Evolutionary conservation across 2,888 invertebrate species (phyloP).

Genomic region (Caenorhabditis auriculariae): DNA sequence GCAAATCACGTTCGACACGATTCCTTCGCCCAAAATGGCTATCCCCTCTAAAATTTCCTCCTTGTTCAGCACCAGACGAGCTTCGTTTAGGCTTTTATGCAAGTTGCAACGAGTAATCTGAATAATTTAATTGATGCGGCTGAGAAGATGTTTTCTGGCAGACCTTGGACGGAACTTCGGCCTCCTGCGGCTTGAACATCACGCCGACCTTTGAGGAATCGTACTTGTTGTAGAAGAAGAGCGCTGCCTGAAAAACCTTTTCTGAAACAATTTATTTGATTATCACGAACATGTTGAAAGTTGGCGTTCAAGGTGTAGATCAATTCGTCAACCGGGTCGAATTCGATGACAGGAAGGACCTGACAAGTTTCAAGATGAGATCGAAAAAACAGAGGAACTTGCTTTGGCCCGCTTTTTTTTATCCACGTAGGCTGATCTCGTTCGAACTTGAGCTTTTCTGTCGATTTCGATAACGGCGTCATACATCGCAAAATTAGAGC

Average conservation of each 20-base stretch:
- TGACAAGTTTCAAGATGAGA: not conserved
- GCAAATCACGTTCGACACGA: slow-evolving; percentile 22
- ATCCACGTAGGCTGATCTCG: no score
- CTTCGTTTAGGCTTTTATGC: slow-evolving; percentile 15
- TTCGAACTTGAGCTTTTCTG: slow-evolving; percentile 17
- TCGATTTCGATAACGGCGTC: slow-evolving; percentile 25
- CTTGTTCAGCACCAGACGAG: slow-evolving; percentile 18
- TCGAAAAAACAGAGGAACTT: not conserved
- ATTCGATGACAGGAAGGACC: slow-evolving; percentile 76
- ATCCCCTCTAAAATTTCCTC: slow-evolving; percentile 39
- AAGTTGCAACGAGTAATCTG: slow-evolving; percentile 28
- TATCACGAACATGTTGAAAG: slow-evolving; percentile 66
- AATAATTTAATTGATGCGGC: no score
- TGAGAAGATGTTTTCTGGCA: not conserved
- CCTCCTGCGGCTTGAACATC: slow-evolving; percentile 33
- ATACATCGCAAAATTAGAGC: slow-evolving; percentile 14
- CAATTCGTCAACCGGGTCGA: slow-evolving; percentile 76
- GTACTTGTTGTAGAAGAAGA: slow-evolving; percentile 85
- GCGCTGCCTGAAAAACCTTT: slow-evolving; percentile 66
- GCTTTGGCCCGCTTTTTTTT: no score
- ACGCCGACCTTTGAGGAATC: slow-evolving; percentile 71
- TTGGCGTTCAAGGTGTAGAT: slow-evolving; percentile 72
- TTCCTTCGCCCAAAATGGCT: slow-evolving; percentile 29
- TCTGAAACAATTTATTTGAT: not conserved
- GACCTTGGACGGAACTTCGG: slow-evolving; percentile 31